Conservation (phyloP, 1,140 invertebrate genomes). For the Drepana arcuata region DNA sequence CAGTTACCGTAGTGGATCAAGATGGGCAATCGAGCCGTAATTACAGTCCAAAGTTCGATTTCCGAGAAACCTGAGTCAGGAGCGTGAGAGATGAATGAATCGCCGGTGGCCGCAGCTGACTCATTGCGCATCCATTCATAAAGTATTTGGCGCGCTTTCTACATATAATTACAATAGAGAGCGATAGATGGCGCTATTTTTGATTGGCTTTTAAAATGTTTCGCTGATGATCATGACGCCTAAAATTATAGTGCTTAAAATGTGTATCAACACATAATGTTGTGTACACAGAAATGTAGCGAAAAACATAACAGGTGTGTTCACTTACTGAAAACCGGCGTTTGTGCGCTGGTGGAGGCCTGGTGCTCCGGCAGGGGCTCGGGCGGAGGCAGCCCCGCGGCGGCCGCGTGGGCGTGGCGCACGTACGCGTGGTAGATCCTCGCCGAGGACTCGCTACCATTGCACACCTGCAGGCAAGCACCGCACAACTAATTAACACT, state of each 20-base stretch:
- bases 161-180: neutral
- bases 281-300: neutral
- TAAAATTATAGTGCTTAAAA: neutral
- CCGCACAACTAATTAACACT: neutral
- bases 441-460: constrained; percentile 32
- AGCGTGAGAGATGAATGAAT: constrained; percentile 38
- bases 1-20: too few species aligned
- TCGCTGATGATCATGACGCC: neutral
- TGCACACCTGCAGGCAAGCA: constrained; percentile 30
- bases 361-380: constrained; percentile 49
- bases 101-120: constrained; percentile 19
- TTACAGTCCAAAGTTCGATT: constrained; percentile 23
- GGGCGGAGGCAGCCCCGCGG: constrained; percentile 42
- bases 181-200: constrained; percentile 27
- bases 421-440: constrained; percentile 51
- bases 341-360: constrained; percentile 13
- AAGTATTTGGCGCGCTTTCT: constrained; percentile 33
- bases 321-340: neutral
- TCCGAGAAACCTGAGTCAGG: constrained; percentile 43
- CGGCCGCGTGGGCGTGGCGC: constrained; percentile 40
- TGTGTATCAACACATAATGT: neutral
- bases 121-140: constrained; percentile 42
- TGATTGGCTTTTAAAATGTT: neutral
- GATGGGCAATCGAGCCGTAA: too few species aligned
- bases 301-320: neutral